A percentile compares a stretch with the other conserved stretches of the same genome.
phyloP scores from a whole-genome alignment of 2,113 vertebrate species.

The Falco punctatus region DNA sequence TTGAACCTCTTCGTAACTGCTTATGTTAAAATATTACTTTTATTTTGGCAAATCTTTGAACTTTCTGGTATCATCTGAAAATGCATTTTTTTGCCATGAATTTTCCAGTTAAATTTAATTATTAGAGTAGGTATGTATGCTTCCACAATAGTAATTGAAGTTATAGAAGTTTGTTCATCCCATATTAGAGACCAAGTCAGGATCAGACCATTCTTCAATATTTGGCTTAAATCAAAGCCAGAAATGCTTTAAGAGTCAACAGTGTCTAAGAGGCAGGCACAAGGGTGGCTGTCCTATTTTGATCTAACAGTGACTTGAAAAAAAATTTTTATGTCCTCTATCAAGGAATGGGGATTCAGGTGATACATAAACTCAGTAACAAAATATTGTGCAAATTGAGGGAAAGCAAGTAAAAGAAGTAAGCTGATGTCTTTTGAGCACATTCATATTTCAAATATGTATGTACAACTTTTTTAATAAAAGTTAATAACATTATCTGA shows the following conservation, averaged over 20 bases:
- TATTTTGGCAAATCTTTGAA: background rate
- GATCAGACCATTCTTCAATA: background rate
- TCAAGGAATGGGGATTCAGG: background rate
- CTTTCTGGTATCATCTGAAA: background rate
- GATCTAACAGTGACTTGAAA: background rate
- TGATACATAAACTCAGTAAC: rapidly evolving
- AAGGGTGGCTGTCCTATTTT: background rate
- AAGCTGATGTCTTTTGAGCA: background rate
- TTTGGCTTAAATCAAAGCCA: background rate
- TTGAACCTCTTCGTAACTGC: background rate
- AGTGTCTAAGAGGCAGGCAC: background rate
- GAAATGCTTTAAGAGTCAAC: background rate
- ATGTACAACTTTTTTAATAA: background rate
- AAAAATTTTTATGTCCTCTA: background rate
- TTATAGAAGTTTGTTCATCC: background rate
- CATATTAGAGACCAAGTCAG: background rate
- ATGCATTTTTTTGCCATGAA: background rate
- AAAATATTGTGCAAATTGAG: background rate
- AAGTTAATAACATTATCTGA: background rate
- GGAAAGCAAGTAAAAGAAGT: background rate
- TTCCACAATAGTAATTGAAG: background rate
- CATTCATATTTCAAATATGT: background rate
- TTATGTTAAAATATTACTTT: background rate
- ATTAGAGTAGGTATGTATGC: background rate
- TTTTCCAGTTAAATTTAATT: background rate